These are phyloP conservation scores for Watsonalla cultraria DNA, from an alignment of 2,888 invertebrate species.

Conservation along the genomic window DNA sequence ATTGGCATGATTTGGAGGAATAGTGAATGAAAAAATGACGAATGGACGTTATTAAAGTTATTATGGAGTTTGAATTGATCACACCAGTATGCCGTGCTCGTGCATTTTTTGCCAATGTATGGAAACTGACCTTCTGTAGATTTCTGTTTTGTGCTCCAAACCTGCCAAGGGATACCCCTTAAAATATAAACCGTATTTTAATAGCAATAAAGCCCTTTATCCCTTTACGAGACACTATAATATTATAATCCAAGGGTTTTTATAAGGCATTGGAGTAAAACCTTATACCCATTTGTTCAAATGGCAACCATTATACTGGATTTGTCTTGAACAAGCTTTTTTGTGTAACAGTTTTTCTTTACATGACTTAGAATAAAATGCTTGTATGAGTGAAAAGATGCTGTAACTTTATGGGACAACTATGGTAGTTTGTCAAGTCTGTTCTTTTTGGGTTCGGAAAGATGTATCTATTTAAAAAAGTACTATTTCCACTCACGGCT, in stretches of 20 bases:
- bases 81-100: too few relatives aligned
- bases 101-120: too few relatives aligned
- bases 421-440: too few relatives aligned
- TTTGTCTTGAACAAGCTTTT: slow-evolving; percentile 24
- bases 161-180: background rate
- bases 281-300: slow-evolving; percentile 36
- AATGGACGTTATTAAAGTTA: too few relatives aligned
- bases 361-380: slow-evolving; percentile 1
- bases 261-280: slow-evolving; percentile 43
- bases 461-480: too few relatives aligned
- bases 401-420: background rate
- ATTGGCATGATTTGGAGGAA: slow-evolving; percentile 6
- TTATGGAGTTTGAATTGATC: too few relatives aligned
- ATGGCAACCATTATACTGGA: slow-evolving; percentile 39
- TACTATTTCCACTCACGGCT: too few relatives aligned
- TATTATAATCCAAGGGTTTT: slow-evolving; percentile 48
- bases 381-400: background rate
- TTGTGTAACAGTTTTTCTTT: slow-evolving; percentile 18
- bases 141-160: background rate
- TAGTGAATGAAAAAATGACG: too few relatives aligned
- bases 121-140: too few relatives aligned
- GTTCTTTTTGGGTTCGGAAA: too few relatives aligned
- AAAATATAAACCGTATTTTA: slow-evolving; percentile 10
- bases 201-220: slow-evolving; percentile 17
- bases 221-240: slow-evolving; percentile 14